Conservation (phyloP, 1,140 invertebrate species). For the Dendrolimus kikuchii region DNA sequence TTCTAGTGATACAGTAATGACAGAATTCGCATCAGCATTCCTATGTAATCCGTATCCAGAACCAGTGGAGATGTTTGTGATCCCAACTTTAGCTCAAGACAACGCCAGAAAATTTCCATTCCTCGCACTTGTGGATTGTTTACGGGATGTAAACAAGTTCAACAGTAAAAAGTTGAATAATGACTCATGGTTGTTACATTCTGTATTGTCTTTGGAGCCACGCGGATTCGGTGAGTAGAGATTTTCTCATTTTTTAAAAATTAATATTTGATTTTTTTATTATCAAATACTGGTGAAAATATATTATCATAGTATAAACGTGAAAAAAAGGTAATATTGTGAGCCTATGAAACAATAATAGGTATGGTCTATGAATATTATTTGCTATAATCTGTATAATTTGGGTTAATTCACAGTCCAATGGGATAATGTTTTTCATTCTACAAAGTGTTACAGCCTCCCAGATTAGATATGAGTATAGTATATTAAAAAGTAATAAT, state of each 20-base stretch:
- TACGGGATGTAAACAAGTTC: constrained; percentile 38
- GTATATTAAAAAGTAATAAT: too few species aligned
- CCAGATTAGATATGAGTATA: too few species aligned
- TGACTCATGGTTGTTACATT: constrained; percentile 69
- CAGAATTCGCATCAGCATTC: constrained; percentile 69
- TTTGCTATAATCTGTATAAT: constrained; percentile 9
- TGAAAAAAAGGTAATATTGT: too few species aligned
- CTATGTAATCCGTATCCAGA: constrained; percentile 71
- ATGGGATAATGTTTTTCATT: too few species aligned
- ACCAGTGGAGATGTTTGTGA: constrained; percentile 71
- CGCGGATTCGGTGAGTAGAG: constrained; percentile 73
- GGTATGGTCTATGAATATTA: not conserved
- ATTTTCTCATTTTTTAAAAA: too few species aligned
- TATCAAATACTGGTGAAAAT: not conserved
- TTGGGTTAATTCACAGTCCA: not conserved
- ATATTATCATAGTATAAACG: too few species aligned
- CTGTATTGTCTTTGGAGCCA: constrained; percentile 79
- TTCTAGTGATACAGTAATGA: constrained; percentile 59
- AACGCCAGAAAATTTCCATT: constrained; percentile 68
- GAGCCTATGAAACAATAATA: too few species aligned
- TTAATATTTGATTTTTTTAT: not conserved
- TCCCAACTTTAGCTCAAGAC: constrained; percentile 71
- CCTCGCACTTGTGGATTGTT: constrained; percentile 51
- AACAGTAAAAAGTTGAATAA: constrained; percentile 36
- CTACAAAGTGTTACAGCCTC: too few species aligned